phyloP scores from a whole-genome alignment of 2,888 invertebrate genomes.

The Caradrina clavipalpis region DNA sequence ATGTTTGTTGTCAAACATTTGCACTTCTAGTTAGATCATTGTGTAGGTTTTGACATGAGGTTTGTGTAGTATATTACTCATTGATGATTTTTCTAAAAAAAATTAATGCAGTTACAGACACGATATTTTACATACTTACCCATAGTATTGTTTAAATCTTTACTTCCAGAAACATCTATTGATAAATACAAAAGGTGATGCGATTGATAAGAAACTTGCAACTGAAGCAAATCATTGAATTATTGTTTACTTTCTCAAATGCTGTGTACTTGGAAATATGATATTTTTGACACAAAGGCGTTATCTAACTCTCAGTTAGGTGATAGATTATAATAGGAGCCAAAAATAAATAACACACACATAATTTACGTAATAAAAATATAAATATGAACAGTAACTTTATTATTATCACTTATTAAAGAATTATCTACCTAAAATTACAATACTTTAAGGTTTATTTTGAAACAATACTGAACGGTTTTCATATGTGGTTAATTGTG shows the following conservation, averaged over 20 bases:
- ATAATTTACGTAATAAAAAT: constrained; percentile 41
- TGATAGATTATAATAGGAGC: neutral
- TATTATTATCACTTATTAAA: constrained; percentile 42
- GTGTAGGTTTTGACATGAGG: neutral
- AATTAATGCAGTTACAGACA: no score
- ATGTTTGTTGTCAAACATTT: constrained; percentile 33
- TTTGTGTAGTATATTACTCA: no score
- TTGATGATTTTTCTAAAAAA: no score
- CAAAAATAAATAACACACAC: constrained; percentile 43
- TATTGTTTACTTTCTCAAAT: constrained; percentile 7
- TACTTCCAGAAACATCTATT: no score
- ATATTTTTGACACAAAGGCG: neutral
- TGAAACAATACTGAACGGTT: constrained; percentile 41
- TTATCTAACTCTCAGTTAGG: neutral
- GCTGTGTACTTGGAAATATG: neutral
- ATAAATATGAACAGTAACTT: constrained; percentile 46
- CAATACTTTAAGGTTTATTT: constrained; percentile 21
- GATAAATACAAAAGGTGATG: neutral
- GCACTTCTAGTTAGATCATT: neutral
- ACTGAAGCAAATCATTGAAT: constrained; percentile 3
- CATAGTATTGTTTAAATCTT: no score
- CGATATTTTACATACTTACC: no score
- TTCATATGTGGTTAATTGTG: constrained; percentile 48
- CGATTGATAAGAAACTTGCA: no score
- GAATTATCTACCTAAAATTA: constrained; percentile 39